Evolutionary conservation across 2,113 vertebrate species (phyloP).

Genomic region (Picathartes gymnocephalus): DNA sequence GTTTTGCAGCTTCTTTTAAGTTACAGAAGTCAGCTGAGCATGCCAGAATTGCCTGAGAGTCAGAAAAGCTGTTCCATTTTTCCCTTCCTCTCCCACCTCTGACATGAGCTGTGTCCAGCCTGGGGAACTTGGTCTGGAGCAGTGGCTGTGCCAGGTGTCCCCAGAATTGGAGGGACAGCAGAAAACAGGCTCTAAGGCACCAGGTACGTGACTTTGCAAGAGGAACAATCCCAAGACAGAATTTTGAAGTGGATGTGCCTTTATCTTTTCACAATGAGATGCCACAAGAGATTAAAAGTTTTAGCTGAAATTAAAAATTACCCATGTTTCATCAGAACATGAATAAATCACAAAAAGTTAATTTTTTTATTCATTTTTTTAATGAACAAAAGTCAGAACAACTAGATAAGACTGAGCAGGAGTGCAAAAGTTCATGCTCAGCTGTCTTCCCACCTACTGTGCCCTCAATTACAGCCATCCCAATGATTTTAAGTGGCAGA

Average conservation of each 20-base stretch:
- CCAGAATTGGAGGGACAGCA: accelerated
- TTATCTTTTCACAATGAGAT: not conserved
- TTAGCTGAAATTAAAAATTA: not conserved
- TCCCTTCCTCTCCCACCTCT: not conserved
- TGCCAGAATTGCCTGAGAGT: not conserved
- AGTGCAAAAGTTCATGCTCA: not conserved
- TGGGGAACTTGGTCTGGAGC: accelerated
- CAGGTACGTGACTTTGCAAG: not conserved
- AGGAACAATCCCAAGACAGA: not conserved
- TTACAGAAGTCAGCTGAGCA: not conserved
- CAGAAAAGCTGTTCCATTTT: not conserved
- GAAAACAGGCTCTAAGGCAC: not conserved
- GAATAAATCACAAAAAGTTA: not conserved
- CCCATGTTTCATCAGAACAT: not conserved
- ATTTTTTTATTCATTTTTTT: not conserved
- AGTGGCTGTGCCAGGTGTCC: not conserved
- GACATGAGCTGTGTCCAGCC: not conserved
- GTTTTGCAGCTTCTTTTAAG: not conserved
- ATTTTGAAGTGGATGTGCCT: not conserved
- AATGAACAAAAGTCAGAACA: not conserved
- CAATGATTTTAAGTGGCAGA: not conserved
- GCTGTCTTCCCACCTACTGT: not conserved
- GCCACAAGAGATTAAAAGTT: not conserved
- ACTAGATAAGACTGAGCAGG: not conserved
- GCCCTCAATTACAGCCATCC: not conserved